Evolutionary conservation across 2,888 invertebrate species (phyloP), one percentile per base, ranked within the genome.

Genomic region (Drosophila infuscata): DNA sequence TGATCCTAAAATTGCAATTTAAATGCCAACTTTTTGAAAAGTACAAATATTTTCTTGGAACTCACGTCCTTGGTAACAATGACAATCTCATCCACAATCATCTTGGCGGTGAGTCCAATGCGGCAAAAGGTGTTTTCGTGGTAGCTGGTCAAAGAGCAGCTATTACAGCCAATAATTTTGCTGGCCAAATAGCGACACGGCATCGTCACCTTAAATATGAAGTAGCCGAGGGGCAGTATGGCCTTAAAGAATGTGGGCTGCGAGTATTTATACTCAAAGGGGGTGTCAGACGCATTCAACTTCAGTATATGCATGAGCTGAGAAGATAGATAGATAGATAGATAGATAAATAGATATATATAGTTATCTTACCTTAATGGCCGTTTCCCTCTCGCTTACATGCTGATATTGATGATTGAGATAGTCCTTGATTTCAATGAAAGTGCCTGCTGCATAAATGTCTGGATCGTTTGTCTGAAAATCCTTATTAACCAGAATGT

Each of bases 31-130:
- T 12, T 4, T n/a, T 4, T 53, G 3, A 20, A 25, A 53, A 17
- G 6, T 29, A 0, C 0, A 35, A 38, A 12, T 6, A 29, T 3
- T 5, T 30, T 41, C 5, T 29, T 25, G 4, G 12, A 36, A 43
- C 70, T 66, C 48, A 93, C 92, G 48, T 70, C 60, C 48, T 81
- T 79, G 4, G 90, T 89, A 0, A 92, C 75, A 15, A 91, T 77
- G 6, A 87, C 83, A 15, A 93, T 91, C 74, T 93, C 92, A 20
- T 87, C 82, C 1, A 93, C 83, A 15, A 91, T 61, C 36, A 79
- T 80, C n/a, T 71, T 81, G 2, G 57, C 59, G 7, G 86, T 81
- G 4, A 92, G 57, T 4, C 72, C 71, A 3, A 92, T 74, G 0
- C 92, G 88, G 38, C 83, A 88, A 58, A 92, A 92, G 5, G 88